Evolutionary conservation across 1,140 invertebrate genomes (phyloP).

Genomic region (Penaeus japonicus): DNA sequence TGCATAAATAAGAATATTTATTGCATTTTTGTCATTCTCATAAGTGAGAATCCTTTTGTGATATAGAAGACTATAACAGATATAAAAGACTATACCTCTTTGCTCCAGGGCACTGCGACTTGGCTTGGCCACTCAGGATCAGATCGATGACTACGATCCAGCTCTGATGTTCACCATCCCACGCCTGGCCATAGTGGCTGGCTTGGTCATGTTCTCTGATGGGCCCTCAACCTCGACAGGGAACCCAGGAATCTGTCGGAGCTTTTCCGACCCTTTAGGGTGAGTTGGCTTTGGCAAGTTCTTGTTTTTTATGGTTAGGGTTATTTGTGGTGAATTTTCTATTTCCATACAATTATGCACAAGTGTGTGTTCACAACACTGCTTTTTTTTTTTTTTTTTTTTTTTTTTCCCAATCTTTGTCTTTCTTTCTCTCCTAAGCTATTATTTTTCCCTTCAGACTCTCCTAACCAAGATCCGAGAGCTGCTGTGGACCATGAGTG

Average conservation of each 20-base stretch:
- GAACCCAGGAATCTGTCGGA: constrained; percentile 87
- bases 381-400: background rate
- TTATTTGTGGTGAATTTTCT: too few relatives aligned
- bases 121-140: constrained; percentile 86
- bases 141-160: constrained; percentile 97
- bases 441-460: constrained; percentile 67
- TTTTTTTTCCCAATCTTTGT: background rate
- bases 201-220: constrained; percentile 86
- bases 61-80: background rate
- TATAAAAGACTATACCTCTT: background rate
- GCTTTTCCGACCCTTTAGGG: constrained; percentile 94
- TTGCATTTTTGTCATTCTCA: too few relatives aligned
- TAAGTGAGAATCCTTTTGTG: background rate
- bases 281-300: constrained; percentile 58
- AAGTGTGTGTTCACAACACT: background rate
- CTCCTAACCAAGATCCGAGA: constrained; percentile 86
- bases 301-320: background rate
- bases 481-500: constrained; percentile 85
- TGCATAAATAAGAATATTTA: too few relatives aligned
- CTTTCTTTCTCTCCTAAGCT: constrained; percentile 45
- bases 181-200: constrained; percentile 94
- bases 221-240: constrained; percentile 91
- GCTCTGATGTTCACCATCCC: constrained; percentile 99
- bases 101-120: constrained; percentile 78
- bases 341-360: background rate